Conservation (phyloP, 2,797 vertebrate genomes). For the Streptopelia turtur region DNA sequence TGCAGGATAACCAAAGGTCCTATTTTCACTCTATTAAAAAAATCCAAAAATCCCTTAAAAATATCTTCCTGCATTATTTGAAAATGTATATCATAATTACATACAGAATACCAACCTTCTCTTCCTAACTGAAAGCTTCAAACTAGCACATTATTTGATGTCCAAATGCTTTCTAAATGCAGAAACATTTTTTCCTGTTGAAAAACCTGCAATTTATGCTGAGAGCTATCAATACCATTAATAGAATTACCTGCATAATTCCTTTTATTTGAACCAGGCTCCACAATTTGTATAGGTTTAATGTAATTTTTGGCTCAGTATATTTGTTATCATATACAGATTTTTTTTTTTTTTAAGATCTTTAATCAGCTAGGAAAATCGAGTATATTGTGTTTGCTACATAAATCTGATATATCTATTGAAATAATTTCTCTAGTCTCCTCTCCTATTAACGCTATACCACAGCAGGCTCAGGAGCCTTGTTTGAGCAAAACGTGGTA, state of each 20-base stretch:
- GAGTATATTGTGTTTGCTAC: not conserved
- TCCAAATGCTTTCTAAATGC: not conserved
- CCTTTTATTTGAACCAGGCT: not conserved
- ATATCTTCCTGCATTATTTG: not conserved
- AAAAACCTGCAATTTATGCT: not conserved
- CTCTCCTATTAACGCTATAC: not conserved
- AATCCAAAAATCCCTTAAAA: not conserved
- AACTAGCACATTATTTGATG: not conserved
- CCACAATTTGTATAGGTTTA: not conserved
- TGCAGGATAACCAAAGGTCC: not conserved
- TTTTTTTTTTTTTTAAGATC: fast-evolving
- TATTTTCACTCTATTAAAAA: not conserved
- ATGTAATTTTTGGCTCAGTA: not conserved
- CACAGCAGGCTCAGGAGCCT: not conserved
- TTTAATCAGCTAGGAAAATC: not conserved
- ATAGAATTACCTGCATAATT: slow-evolving; percentile 10
- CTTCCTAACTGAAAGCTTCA: not conserved
- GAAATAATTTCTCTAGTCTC: not conserved
- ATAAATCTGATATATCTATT: not conserved
- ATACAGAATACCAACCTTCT: not conserved
- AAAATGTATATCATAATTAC: not conserved
- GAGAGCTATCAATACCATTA: not conserved
- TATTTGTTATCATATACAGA: not conserved
- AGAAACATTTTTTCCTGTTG: not conserved
- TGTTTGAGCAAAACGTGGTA: not conserved